Base-by-base conservation (phyloP, 2,888 invertebrate species). In the Pterostichus madidus region DNA sequence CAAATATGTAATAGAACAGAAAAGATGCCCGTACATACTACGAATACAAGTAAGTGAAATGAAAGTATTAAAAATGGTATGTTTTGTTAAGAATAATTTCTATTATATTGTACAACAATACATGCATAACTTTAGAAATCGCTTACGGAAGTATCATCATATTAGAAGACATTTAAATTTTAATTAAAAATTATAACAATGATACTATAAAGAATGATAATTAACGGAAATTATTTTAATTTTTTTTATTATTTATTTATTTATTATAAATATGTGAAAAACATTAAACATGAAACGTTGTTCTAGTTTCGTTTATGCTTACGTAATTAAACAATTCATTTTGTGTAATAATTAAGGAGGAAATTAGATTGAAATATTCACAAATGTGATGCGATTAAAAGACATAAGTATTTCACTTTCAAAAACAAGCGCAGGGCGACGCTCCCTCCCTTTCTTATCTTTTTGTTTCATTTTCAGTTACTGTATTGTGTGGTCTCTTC, bases 131-230 rank as follows among this genome's bases (percentile, higher is more conserved):
- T 35, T 76, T 76, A 76, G 53, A 76, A 49, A 76, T 76, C 64
- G 35, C 32, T 32, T 64, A 64, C 64, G 64, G 64, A 64, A 64
- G 64, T 32, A 64, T 64, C 35, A 32, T 64, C 32, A 32, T 31
- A 35, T 35, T 64, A 64, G 35, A 64, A 64, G 64, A 64, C 31
- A 31, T 64, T 64, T 64, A 64, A 64, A 64, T 64, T 64, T 64
- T 64, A 64, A 64, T 76, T 76, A 56, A 73, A 49, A 76, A 35
- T 76, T 52, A 52, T 76, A 76, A 76, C 53, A 76, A 53, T 56
- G 32, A 76, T 52, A 15, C 24, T 24, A 46, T 73, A 46, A 49
- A 73, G 44, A 46, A 76, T 76, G 13, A 31, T 76, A 76, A 76
- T 76, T 76, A 76, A 76, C 32, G 35, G 56, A 53, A 76, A 53